A percentile compares a stretch with the other conserved stretches of the same genome.
These are phyloP conservation scores for Leptothorax acervorum DNA, from an alignment of 2,888 invertebrate species.

Conservation along the genomic window DNA sequence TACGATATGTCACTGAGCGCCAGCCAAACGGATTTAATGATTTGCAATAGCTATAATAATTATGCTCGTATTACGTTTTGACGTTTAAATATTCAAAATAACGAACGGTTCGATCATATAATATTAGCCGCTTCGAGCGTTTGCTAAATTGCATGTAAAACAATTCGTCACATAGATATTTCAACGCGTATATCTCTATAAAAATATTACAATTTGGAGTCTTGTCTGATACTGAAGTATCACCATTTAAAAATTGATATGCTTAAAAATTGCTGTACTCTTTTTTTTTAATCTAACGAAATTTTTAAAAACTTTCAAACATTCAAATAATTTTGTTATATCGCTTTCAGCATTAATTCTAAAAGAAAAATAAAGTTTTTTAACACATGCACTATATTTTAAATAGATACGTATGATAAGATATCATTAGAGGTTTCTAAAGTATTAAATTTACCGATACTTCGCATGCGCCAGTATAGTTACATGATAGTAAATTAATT, in stretches of 20 bases:
- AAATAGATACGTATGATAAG: background rate
- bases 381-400: background rate
- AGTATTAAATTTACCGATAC: background rate
- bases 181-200: constrained; percentile 32
- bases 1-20: constrained; percentile 43
- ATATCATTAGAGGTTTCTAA: background rate
- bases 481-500: constrained; percentile 7
- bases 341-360: background rate
- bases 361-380: background rate
- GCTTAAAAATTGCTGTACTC: background rate
- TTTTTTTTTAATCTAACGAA: background rate
- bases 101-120: constrained; percentile 55
- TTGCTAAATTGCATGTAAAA: constrained; percentile 64
- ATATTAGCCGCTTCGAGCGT: constrained; percentile 63
- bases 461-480: background rate
- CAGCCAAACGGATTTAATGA: constrained; percentile 56
- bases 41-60: constrained; percentile 46
- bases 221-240: background rate
- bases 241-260: background rate
- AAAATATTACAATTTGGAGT: background rate
- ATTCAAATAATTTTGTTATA: background rate
- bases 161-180: constrained; percentile 50
- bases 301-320: background rate
- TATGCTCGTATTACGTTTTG: constrained; percentile 44
- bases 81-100: constrained; percentile 55